Base-by-base conservation (phyloP, 2,797 vertebrate species). In the Spinus pinus region DNA sequence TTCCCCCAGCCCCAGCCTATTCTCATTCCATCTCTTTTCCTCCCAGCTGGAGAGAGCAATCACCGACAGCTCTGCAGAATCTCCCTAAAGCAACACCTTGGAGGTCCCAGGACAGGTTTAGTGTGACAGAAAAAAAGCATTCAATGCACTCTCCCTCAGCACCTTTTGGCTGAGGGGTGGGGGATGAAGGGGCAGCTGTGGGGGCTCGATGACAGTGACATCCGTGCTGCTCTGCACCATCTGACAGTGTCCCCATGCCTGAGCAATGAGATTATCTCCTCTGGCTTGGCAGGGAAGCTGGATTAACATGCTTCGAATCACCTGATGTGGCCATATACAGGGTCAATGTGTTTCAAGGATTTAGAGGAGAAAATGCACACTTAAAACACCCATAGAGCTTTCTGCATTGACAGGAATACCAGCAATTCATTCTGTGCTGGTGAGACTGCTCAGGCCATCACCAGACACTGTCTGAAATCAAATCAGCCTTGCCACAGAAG, bases 241-340 rank as follows among this genome's bases (percentile, higher is more conserved):
- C 37, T 69, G 70, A 86, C 86, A 87, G 70, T 4, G 58, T 90
- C 71, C 87, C 92, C 83, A 30, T 8, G 86, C 94, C 69, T 73
- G 30, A 90, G 91, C 94, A 91, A 88, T 72, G 91, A 7, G 83
- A 95, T 96, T 95, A 97, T 93, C 78, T 82, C 86, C 78, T 75
- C 62, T 2, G 16, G 86, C 92, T 95, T 88, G 94, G 94, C 88
- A 92, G 94, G 92, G 90, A 96, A 94, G 94, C 95, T 93, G 96
- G 96, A 97, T 97, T 97, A 97, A 94, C 92, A 81, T 85, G 88
- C 96, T 96, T 73, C 93, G 65, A 87, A 92, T 93, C 95, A 97
- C 93, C 95, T 95, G 94, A 97, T 93, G 95, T 41, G 71, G 96
- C 92, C 92, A 91, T 95, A 95, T 93, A 93, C 81, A 91, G 94